Evolutionary conservation across 2,888 invertebrate species (phyloP).

Genomic region (Galeruca laticollis): DNA sequence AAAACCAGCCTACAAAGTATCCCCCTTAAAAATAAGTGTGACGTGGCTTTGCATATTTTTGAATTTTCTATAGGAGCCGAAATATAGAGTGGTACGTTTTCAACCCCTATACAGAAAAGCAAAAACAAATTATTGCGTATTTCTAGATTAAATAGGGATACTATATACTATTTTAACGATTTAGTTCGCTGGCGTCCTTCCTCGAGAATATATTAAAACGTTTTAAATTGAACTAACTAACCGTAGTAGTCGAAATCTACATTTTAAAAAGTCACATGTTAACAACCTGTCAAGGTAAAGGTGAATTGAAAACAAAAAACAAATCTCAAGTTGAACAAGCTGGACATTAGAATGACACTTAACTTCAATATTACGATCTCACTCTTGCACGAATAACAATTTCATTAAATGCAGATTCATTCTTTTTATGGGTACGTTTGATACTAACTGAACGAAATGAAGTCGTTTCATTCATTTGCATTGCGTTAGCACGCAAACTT

Average conservation of each 20-base stretch:
- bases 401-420: constrained; percentile 29
- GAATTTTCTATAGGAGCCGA: no score
- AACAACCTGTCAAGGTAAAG: not conserved
- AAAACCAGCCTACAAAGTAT: no score
- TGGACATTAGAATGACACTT: constrained; percentile 33
- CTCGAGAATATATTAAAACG: not conserved
- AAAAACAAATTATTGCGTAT: no score
- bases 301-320: not conserved
- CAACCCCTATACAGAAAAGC: no score
- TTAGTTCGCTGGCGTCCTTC: no score
- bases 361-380: constrained; percentile 38
- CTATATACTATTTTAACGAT: no score
- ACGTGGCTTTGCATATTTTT: no score
- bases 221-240: not conserved
- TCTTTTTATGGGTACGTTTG: constrained; percentile 13
- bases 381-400: constrained; percentile 19
- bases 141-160: no score
- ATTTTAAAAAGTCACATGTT: no score
- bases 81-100: no score
- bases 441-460: constrained; percentile 20
- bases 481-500: constrained; percentile 16
- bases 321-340: constrained; percentile 11
- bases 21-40: no score
- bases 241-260: not conserved
- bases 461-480: constrained; percentile 20